Base-by-base conservation (phyloP, 2,888 invertebrate species). In the Synanthedon myopaeformis region DNA sequence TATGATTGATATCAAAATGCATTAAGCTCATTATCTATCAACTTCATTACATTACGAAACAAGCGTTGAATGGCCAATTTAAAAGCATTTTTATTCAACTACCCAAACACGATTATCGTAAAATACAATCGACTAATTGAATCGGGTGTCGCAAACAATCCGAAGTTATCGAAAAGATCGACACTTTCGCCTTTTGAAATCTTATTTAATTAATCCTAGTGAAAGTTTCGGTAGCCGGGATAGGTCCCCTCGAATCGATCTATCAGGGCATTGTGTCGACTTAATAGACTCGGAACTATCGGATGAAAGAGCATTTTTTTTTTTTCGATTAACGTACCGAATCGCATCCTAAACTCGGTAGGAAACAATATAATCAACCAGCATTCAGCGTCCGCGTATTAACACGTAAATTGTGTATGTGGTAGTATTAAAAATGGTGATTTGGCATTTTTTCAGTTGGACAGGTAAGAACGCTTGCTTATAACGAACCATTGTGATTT, bases 341-440 rank as follows among this genome's bases (percentile, higher is more conserved):
- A 85, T 82, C 72, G 70, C 63, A 69, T 77, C 77, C 80, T 66
- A 72, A 74, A 74, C 69, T 67, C 72, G 69, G 67, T 73, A 76
- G 66, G 74, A 84, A 82, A 87, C 85, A 87, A 86, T 85, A 84
- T 82, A 86, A 87, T 86, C 83, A 86, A 82, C 82, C 76, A 80
- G 82, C 68, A 87, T 86, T 85, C 73, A 70, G 17, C 23, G 23
- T 13, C 14, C 5, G 12, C 17, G 17, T 49, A 49, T 49, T 49
- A 49, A 49, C 23, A 49, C 49, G 12, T 45, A 45, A 45, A 45
- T 45, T 45, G 45, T 65, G 67, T 45, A 45, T 14, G 45, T 45
- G 45, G 60, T 61, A 65, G 72, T 84, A 87, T 86, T 86, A 87
- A 87, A 86, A 82, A 77, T 70, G 64, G 79, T 87, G 86, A 87